These are phyloP conservation scores for Leucosticte australis DNA, from an alignment of 2,113 vertebrate species.

Conservation along the genomic window DNA sequence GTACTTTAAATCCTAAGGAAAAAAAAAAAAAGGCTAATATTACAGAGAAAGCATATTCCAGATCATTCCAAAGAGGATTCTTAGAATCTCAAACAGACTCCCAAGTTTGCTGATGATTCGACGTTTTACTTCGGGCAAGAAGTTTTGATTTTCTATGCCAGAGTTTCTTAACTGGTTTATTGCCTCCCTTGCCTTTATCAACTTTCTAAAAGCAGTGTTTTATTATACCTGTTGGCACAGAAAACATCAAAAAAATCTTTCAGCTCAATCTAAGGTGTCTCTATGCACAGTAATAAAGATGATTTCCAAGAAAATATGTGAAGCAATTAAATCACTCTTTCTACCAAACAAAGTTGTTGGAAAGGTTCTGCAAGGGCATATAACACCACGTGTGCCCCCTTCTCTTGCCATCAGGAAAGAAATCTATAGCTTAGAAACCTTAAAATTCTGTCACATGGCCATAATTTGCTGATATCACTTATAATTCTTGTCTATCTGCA, in stretches of 20 bases:
- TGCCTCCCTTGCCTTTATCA: background rate
- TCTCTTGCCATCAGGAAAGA: background rate
- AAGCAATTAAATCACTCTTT: background rate
- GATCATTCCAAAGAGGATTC: background rate
- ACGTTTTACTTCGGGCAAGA: background rate
- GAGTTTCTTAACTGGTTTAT: background rate
- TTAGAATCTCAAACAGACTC: background rate
- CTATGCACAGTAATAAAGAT: background rate
- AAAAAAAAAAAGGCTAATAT: background rate
- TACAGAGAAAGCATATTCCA: background rate
- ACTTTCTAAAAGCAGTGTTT: background rate
- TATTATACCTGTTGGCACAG: background rate
- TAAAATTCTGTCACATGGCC: background rate
- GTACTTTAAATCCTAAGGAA: background rate
- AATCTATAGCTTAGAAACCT: background rate
- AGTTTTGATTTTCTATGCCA: background rate
- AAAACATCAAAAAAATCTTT: background rate
- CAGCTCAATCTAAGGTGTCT: background rate
- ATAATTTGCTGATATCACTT: background rate
- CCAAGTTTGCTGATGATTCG: background rate
- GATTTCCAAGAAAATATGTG: background rate
- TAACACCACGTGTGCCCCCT: accelerated
- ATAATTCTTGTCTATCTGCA: background rate
- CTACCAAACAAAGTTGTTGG: background rate
- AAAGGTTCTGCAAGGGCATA: background rate